Base-by-base conservation (phyloP, 2,113 vertebrate species). In the Lutjanus erythropterus region DNA sequence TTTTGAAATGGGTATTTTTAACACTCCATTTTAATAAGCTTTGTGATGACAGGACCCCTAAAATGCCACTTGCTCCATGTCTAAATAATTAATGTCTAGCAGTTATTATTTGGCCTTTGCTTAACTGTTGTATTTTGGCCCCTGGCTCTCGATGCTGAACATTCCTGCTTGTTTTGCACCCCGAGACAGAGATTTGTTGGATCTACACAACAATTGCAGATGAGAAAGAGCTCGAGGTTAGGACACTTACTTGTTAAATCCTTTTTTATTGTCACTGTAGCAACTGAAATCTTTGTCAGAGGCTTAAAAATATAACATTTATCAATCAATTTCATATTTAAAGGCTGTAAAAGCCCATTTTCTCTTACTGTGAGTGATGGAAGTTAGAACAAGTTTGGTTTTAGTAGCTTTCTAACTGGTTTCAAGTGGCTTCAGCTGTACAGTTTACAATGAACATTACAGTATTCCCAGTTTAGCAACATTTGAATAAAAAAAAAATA, bases 41-140 rank as follows among this genome's bases (percentile, higher is more conserved):
- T 58, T 60, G 41, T 62, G 41, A 60, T 82, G 61, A 65, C 55
- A 78, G 66, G 47, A 83, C 81, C 76, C 49, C 59, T 47, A 44
- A 85, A 75, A 79, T 78, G 29, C 75, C 71, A 78, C 61, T 58
- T 80, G 59, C 44, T 86, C 58, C 27, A 27, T 58, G 35, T 75
- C 50, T 87, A 21, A 88, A 83, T 86, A 87, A 87, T 86, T 77
- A 27, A 86, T 80, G 75, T 81, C 67, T 14, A 76, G 75, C 74
- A 75, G 52, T 88, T 79, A 69, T 83, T 82, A 80, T 84, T 81
- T 86, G 64, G 70, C 80, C 81, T 84, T 66, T 83, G 21, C 35
- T 78, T 55, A 75, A 61, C 69, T 64, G 61, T 69, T 84, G 16
- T 67, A 7, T 80, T 80, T 70, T 80, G 71, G 46, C 82, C 61